Percentiles rank a stretch among this genome's conserved stretches.
These are phyloP conservation scores for Nymphalis polychloros DNA, from an alignment of 2,888 invertebrate species.

Conservation along the genomic window DNA sequence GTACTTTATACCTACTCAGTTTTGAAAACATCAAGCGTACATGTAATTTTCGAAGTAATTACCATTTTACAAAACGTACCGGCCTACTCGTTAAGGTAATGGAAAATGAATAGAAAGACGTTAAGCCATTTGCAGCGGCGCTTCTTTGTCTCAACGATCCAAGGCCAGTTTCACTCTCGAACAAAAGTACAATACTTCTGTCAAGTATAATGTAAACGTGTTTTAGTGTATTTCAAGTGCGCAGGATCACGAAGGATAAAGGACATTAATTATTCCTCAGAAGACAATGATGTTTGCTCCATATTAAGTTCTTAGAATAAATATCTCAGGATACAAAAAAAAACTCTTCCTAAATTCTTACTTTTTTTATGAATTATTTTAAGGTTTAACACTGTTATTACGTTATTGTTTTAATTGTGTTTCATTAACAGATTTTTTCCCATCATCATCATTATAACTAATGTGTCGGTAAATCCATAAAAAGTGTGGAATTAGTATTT, in stretches of 20 bases:
- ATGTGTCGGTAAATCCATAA: too few relatives aligned
- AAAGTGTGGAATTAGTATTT: too few relatives aligned
- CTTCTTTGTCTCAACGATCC: slow-evolving; percentile 34
- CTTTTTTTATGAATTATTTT: too few relatives aligned
- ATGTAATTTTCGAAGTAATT: slow-evolving; percentile 3
- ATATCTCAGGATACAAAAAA: neutral
- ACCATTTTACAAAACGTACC: slow-evolving; percentile 14
- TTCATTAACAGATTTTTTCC: too few relatives aligned
- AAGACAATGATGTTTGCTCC: neutral
- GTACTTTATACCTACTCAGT: too few relatives aligned
- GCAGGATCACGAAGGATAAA: slow-evolving; percentile 4
- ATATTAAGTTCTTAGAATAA: neutral
- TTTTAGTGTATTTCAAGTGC: slow-evolving; percentile 27
- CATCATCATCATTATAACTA: too few relatives aligned
- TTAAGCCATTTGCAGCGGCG: slow-evolving; percentile 21
- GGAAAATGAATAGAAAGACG: slow-evolving; percentile 11
- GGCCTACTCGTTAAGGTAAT: slow-evolving; percentile 25
- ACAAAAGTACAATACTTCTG: slow-evolving; percentile 38
- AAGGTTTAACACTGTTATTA: too few relatives aligned
- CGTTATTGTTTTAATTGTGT: too few relatives aligned
- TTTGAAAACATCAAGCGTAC: neutral
- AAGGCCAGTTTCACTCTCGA: slow-evolving; percentile 38
- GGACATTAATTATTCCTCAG: slow-evolving; percentile 3
- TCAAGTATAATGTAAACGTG: slow-evolving; percentile 32
- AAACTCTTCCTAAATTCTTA: too few relatives aligned